Evolutionary conservation across 2,888 invertebrate genomes (phyloP).

Genomic region (Megamerina dolium): DNA sequence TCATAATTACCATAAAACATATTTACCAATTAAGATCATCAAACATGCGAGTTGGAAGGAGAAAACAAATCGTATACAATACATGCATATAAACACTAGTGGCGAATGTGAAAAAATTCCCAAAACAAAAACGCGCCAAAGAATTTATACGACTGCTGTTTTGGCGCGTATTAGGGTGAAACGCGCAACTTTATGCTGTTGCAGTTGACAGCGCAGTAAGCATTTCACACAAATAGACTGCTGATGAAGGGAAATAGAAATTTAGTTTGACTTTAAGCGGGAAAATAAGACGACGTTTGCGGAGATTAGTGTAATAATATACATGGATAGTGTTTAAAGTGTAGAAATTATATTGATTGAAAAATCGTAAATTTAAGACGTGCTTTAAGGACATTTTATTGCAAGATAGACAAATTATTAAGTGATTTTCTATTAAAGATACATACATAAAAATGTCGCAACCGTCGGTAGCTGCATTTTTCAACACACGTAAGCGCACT

Average conservation of each 20-base stretch:
- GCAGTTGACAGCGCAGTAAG: slow-evolving; percentile 14
- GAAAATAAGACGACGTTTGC: slow-evolving; percentile 33
- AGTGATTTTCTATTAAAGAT: too few species aligned
- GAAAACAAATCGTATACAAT: too few species aligned
- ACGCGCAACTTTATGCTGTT: slow-evolving; percentile 1
- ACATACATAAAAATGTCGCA: slow-evolving; percentile 75
- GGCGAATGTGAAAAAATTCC: slow-evolving; percentile 14
- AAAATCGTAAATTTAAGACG: too few species aligned
- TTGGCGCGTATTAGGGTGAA: slow-evolving; percentile 31
- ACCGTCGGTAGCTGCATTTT: slow-evolving; percentile 69
- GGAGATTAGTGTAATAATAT: neutral
- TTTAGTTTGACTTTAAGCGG: slow-evolving; percentile 40
- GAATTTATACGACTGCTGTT: too few species aligned
- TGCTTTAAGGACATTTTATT: too few species aligned
- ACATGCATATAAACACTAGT: too few species aligned
- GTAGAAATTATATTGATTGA: too few species aligned
- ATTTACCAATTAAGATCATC: too few species aligned
- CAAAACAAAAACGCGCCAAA: slow-evolving; percentile 35
- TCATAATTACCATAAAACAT: too few species aligned
- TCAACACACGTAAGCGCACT: slow-evolving; percentile 68
- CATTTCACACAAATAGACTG: neutral
- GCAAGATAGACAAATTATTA: too few species aligned
- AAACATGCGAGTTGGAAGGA: too few species aligned
- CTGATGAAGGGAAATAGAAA: slow-evolving; percentile 45
- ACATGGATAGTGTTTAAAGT: too few species aligned